Base-by-base conservation (phyloP, 2,888 invertebrate species). In the Myopa testacea region DNA sequence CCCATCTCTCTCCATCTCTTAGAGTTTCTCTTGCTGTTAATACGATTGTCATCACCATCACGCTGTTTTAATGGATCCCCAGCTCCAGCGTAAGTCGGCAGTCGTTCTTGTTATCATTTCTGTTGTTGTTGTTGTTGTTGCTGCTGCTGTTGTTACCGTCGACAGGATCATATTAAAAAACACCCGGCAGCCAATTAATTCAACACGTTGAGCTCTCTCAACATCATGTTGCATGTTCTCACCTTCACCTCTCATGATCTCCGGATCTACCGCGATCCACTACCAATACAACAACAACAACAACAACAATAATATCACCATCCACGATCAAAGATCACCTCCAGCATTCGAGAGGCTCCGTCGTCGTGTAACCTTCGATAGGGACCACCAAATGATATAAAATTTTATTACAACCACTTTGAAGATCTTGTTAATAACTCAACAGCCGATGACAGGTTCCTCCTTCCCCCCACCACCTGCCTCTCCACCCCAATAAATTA, bases 91-190 rank as follows among this genome's bases (percentile, higher is more conserved):
- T 55, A 55, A 55, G 55, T n/a, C 55, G 55, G 37, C 65, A 14
- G 65, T 34, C 34, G 62, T 12, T 58, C 5, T 26, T 63, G 34
- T 26, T 34, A 6, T 26, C 26, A 34, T 26, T 63, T 14, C 34
- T 63, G 62, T 19, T 52, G 52, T 52, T 52, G 52, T 52, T 52
- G 52, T 52, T 52, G 52, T 52, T 52, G 52, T 52, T 52, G 52
- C 3, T 52, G 52, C n/a, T 10, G 58, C 58, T 8, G 55, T 70
- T 16, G 60, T 37, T 14, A 50, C 67, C 55, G 55, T 75, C 67
- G 75, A 65, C 67, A 75, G 67, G 58, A 75, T 58, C 67, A 38
- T 67, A 75, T 75, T 38, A 74, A 67, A 75, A 75, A 75, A 75
- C 67, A 67, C 52, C 75, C 67, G 16, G 40, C 37, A 67, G 67